A percentile compares a stretch with the other conserved stretches of the same genome.
These are phyloP conservation scores for Coenobita brevimanus DNA, from an alignment of 1,140 invertebrate genomes.

Conservation along the genomic window DNA sequence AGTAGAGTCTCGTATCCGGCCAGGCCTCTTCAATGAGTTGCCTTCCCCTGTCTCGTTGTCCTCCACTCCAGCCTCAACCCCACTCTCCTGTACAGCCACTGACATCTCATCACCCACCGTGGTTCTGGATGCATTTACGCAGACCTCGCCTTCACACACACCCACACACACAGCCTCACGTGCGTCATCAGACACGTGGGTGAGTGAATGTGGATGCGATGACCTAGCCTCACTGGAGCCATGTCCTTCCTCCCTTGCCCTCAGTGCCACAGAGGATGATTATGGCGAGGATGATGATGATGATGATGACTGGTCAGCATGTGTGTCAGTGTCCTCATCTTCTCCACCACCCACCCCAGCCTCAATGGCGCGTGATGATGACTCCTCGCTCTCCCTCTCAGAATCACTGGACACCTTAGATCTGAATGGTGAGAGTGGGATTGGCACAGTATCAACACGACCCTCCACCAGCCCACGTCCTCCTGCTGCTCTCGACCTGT, in stretches of 20 bases:
- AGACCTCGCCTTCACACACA: constrained; percentile 39
- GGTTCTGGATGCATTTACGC: constrained; percentile 53
- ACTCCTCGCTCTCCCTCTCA: constrained; percentile 64
- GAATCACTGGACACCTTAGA: constrained; percentile 65
- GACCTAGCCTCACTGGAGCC: constrained; percentile 63
- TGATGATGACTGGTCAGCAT: constrained; percentile 49
- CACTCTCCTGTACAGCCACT: background rate
- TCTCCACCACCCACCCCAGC: constrained; percentile 60
- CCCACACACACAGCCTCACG: constrained; percentile 34
- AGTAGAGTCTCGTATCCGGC: constrained; percentile 49
- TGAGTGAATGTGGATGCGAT: constrained; percentile 63
- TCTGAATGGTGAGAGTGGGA: constrained; percentile 64
- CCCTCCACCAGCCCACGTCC: constrained; percentile 59
- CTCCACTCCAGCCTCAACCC: constrained; percentile 32
- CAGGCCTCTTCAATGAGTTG: background rate
- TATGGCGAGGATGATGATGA: constrained; percentile 62
- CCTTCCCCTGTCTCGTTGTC: background rate
- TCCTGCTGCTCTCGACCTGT: constrained; percentile 57
- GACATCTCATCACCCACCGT: constrained; percentile 26
- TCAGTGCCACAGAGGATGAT: constrained; percentile 65
- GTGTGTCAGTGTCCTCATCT: constrained; percentile 49
- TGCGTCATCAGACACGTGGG: constrained; percentile 51
- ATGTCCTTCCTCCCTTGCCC: constrained; percentile 58
- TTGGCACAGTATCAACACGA: constrained; percentile 64
- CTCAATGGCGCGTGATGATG: constrained; percentile 55